Percentiles rank a stretch among this genome's conserved stretches.
phyloP scores from a whole-genome alignment of 2,888 invertebrate species.

The Sinopyrophorus schimmeli region DNA sequence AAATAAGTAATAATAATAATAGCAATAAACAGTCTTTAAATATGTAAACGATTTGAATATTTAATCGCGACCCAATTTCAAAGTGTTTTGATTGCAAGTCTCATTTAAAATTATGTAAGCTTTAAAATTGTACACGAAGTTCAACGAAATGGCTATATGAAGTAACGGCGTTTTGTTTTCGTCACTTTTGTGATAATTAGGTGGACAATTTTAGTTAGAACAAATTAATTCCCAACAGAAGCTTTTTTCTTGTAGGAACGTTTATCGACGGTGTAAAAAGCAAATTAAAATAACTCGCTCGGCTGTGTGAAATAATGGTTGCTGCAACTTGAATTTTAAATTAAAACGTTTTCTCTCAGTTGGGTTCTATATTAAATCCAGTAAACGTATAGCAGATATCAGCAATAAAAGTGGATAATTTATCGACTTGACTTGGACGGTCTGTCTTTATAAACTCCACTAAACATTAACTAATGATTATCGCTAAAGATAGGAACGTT shows the following conservation, averaged over 20 bases:
- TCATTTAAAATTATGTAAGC: too few species aligned
- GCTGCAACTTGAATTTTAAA: slow-evolving; percentile 9
- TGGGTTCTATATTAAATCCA: slow-evolving; percentile 11
- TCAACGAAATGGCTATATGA: too few species aligned
- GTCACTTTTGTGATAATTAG: not conserved
- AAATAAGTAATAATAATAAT: too few species aligned
- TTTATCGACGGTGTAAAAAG: slow-evolving; percentile 7
- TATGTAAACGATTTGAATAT: too few species aligned
- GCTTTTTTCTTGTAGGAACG: not conserved
- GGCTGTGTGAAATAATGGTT: slow-evolving; percentile 12
- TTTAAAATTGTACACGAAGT: too few species aligned
- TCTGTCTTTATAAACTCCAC: slow-evolving; percentile 17
- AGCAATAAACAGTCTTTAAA: too few species aligned
- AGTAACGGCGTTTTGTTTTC: too few species aligned
- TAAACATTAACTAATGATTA: slow-evolving; percentile 25
- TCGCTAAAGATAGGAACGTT: slow-evolving; percentile 15
- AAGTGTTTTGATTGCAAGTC: too few species aligned
- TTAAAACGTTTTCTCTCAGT: slow-evolving; percentile 7
- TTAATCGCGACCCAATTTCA: too few species aligned
- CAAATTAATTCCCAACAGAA: not conserved
- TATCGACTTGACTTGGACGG: slow-evolving; percentile 15
- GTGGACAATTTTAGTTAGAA: not conserved
- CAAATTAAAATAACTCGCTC: slow-evolving; percentile 13
- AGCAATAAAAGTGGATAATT: slow-evolving; percentile 21
- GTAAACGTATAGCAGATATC: slow-evolving; percentile 9